Evolutionary conservation across 30 jellyfish, hydroid and myxozoan species (phyloP), one percentile per base, ranked within the genome.

Genomic region (Pelagia noctiluca): DNA sequence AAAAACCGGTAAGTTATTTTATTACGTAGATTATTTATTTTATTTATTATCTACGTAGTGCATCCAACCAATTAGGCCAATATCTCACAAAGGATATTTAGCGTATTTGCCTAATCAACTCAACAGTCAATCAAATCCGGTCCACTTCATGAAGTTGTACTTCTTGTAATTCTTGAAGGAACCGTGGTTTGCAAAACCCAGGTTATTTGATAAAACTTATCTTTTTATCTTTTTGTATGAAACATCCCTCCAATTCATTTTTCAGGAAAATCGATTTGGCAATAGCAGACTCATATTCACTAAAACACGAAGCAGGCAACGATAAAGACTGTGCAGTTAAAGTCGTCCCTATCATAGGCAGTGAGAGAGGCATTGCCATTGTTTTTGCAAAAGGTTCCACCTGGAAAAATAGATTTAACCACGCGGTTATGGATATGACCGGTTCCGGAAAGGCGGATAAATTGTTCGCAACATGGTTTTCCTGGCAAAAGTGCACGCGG

Each of bases 261-360:
- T 53, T 26, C 37, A 83, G 93, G 46, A 37, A 35, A 36, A 10
- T 69, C 23, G 88, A 84, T 42, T 46, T 65, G 19, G 24, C 62
- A n/a, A 22, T 84, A 21, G 63, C 16, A 35, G 85, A 73, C 54
- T 28, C 35, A 46, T 50, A 18, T 2, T 72, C 95, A 18, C 29
- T 84, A 2, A 35, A 50, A 61, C 38, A 84, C 31, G 26, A 77
- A 18, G 63, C 49, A 11, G 49, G 84, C 52, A 37, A 18, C 5
- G 95, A 84, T 35, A 75, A 71, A 31, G 79, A 32, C 12, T 84
- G 95, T 53, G 3, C 63, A 21, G 29, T 76, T 13, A 63, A 57
- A 33, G 36, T 63, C n/a, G 35, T 84, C 36, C 80, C 67, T 1
- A 74, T 68, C 0, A 33, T 25, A 21, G 19, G 37, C 21, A 68